Evolutionary conservation across 2,113 vertebrate genomes (phyloP).

Genomic region (Bucco capensis): DNA sequence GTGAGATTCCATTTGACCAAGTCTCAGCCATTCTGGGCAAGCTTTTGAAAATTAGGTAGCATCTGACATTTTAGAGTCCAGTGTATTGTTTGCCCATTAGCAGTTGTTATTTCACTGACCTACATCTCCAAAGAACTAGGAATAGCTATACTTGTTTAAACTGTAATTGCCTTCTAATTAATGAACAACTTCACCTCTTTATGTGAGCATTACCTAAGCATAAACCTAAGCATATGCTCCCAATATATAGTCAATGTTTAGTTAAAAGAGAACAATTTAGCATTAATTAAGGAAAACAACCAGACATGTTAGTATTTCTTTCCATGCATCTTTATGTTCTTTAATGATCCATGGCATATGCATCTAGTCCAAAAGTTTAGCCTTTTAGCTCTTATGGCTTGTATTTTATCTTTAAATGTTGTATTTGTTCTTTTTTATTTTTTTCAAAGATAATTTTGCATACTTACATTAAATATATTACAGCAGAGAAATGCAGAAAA

Average conservation of each 20-base stretch:
- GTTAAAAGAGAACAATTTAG: neutral
- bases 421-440: neutral
- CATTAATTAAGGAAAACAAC: neutral
- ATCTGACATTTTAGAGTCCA: neutral
- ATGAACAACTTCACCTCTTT: neutral
- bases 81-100: neutral
- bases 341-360: neutral
- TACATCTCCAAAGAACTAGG: neutral
- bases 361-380: neutral
- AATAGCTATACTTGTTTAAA: neutral
- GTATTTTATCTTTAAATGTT: neutral
- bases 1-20: neutral
- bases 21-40: neutral
- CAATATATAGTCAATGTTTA: neutral
- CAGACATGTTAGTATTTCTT: neutral
- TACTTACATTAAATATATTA: neutral
- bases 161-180: neutral
- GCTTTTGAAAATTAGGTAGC: neutral
- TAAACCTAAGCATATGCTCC: neutral
- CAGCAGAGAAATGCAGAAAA: neutral
- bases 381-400: neutral
- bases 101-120: neutral
- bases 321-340: neutral
- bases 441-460: neutral
- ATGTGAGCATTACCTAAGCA: neutral